Evolutionary conservation across 2,888 invertebrate genomes (phyloP), one percentile per base, ranked within the genome.

Genomic region (Pristionchus entomophagus): DNA sequence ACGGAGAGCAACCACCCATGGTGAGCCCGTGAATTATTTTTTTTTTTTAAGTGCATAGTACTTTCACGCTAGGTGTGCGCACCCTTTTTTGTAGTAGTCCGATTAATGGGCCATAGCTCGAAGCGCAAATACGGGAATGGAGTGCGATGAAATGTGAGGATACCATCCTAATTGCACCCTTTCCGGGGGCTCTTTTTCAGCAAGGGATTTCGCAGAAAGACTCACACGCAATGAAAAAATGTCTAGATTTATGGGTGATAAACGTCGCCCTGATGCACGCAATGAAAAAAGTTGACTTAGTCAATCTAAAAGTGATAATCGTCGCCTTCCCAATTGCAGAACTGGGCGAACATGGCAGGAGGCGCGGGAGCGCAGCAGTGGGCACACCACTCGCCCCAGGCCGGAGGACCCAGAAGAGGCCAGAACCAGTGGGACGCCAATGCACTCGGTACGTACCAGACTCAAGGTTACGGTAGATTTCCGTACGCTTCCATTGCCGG

Each of bases 331-430:
- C n/a, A n/a, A n/a, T 83, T 84, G 45, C 65, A 84, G 84, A 29
- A 19, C 45, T 84, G 84, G 84, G 49, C 45, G 10, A 56, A 53
- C 8, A 83, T 83, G 83, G 83, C 41, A 8, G 84, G 65, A 19
- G 69, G 45, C 29, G 45, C 45, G 17, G 56, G 41, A n/a, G 56
- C 32, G n/a, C 82, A 82, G 41, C 53, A 56, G 38, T 84, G 84
- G 84, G 84, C 84, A 51, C 84, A 84, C 38, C 84, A 84, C 56
- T 84, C 84, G 32, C 84, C 84, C 4, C 84, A 84, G 26, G 84
- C 84, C 14, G 78, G 78, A 35, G 65, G 49, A 65, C 65, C 45
- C 45, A 10, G 84, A 29, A 19, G 84, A 5, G 53, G 53, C 22
- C 80, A 51, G 80, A 80, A 51, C 19, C 69, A n/a, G 22, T 65